A percentile compares a stretch with the other conserved stretches of the same genome.
These are phyloP conservation scores for Syngnathus acus DNA, from an alignment of 2,797 vertebrate genomes.

Conservation along the genomic window DNA sequence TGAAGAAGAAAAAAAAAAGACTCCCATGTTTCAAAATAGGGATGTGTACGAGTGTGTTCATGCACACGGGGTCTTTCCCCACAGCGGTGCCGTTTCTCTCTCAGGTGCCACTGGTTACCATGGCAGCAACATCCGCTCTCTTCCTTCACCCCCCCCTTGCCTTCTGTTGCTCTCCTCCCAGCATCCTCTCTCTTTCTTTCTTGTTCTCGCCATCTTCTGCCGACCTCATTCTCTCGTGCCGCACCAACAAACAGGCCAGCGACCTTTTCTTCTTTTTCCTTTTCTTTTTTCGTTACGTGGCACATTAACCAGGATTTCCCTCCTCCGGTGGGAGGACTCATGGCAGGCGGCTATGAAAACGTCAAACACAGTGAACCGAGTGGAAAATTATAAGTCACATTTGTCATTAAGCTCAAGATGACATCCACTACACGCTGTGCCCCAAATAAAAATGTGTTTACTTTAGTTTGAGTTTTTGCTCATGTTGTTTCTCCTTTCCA, in stretches of 20 bases:
- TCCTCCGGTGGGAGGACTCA: slow-evolving; percentile 7
- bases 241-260: slow-evolving; percentile 50
- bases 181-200: background rate
- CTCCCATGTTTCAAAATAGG: slow-evolving; percentile 32
- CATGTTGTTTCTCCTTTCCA: background rate
- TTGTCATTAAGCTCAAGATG: background rate
- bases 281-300: slow-evolving; percentile 15
- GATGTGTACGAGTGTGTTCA: slow-evolving; percentile 14
- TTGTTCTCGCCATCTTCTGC: slow-evolving; percentile 1
- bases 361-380: background rate
- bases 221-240: slow-evolving; percentile 6
- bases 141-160: slow-evolving; percentile 14
- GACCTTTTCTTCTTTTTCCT: slow-evolving; percentile 25
- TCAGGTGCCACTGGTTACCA: slow-evolving; percentile 64
- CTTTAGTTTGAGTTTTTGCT: no score
- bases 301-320: slow-evolving; percentile 6
- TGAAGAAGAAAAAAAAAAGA: background rate
- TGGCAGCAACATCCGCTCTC: slow-evolving; percentile 58
- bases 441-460: background rate
- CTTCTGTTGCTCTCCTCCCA: slow-evolving; percentile 12
- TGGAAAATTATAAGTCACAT: background rate
- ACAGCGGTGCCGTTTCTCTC: slow-evolving; percentile 58
- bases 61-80: slow-evolving; percentile 51
- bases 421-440: background rate
- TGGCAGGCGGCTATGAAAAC: slow-evolving; percentile 1